phyloP scores from a whole-genome alignment of 2,888 invertebrate genomes.

The Kuschelorhynchus macadamiae region DNA sequence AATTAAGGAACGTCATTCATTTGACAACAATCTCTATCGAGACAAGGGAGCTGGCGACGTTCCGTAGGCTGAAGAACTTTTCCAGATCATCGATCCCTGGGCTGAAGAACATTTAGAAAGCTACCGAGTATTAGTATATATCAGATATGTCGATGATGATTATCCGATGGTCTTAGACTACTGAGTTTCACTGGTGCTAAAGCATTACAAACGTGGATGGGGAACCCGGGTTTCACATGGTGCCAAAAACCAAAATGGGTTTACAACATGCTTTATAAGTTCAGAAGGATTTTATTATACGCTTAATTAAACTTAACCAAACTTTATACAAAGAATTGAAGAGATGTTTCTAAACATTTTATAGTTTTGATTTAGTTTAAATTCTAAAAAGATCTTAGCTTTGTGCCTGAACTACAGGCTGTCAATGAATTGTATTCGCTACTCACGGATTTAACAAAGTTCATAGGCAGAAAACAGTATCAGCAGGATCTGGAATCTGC shows the following conservation, averaged over 20 bases:
- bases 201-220: conserved; percentile 74
- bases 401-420: too few relatives aligned
- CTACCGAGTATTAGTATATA: conserved; percentile 83
- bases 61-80: not conserved
- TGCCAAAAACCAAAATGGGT: conserved; percentile 81
- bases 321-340: too few relatives aligned
- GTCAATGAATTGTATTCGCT: too few relatives aligned
- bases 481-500: too few relatives aligned
- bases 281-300: conserved; percentile 12
- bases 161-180: conserved; percentile 85
- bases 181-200: conserved; percentile 76
- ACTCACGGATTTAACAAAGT: too few relatives aligned
- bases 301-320: conserved; percentile 31
- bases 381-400: too few relatives aligned
- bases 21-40: not conserved
- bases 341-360: too few relatives aligned
- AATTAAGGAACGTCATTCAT: conserved; percentile 12
- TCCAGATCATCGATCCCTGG: conserved; percentile 11
- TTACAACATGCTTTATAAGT: conserved; percentile 73
- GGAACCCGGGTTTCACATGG: conserved; percentile 83
- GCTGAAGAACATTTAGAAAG: conserved; percentile 73
- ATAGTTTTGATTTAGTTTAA: too few relatives aligned
- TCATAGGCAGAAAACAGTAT: too few relatives aligned
- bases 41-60: conserved; percentile 8
- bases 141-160: conserved; percentile 89